Conservation (phyloP, 2,113 vertebrate genomes). For the Tragelaphus imberbis region DNA sequence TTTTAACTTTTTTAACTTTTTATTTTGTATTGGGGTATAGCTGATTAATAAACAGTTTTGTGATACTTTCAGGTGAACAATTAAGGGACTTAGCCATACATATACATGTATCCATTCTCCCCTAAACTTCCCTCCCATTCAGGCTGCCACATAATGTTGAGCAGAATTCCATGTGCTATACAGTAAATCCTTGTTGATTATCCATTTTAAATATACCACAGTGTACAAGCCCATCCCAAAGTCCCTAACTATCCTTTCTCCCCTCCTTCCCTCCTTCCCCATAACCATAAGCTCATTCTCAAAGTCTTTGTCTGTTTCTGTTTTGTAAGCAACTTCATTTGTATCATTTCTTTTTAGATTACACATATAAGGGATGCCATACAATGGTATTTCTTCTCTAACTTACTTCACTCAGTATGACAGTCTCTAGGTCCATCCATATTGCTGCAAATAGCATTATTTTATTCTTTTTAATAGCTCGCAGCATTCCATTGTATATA, state of each 20-base stretch:
- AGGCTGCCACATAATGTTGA: background rate
- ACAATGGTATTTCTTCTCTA: background rate
- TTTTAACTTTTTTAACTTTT: background rate
- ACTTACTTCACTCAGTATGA: background rate
- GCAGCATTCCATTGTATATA: background rate
- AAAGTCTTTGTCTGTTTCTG: background rate
- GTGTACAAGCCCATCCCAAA: background rate
- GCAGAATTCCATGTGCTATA: background rate
- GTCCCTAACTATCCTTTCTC: background rate
- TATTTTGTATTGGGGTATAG: background rate
- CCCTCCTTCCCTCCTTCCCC: rapidly evolving
- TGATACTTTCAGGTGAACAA: background rate
- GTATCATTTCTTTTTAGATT: background rate
- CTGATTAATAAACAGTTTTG: background rate
- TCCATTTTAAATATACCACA: background rate
- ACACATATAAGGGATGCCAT: background rate
- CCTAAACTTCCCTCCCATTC: background rate
- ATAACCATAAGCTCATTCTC: background rate
- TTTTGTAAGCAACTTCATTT: background rate
- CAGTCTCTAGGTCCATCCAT: background rate
- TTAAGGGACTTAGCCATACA: background rate
- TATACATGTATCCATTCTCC: background rate
- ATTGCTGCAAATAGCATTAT: background rate
- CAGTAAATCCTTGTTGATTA: background rate
- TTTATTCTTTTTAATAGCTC: background rate